Evolutionary conservation across 1,140 invertebrate genomes (phyloP), one percentile per base, ranked within the genome.

Genomic region (Rhopalosiphum padi): DNA sequence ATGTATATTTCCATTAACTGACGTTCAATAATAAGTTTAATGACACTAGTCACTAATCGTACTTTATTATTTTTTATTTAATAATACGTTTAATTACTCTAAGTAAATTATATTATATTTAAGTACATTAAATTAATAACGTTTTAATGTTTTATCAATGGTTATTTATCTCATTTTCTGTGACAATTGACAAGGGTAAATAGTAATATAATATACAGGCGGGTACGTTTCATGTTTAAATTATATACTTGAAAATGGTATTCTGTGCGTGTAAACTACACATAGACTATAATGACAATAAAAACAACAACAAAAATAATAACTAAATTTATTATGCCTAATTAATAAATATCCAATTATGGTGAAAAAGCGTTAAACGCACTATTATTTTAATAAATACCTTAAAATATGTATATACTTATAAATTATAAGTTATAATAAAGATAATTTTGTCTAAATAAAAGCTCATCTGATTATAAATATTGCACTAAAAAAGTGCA

Each of bases 21-120:
- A 77, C 18, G 30, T 77, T n/a, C 60, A 77, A 77, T 77, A n/a
- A 85, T 37, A 83, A 83, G 21, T 83, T 83, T 83, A 83, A 83
- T 41, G 37, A 83, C 82, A 83, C 37, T 41, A 83, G 8, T 83
- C n/a, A 83, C 0, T n/a, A 68, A 68, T 68, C 30, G 30, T 77
- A n/a, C 37, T 83, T 83, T 22, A 41, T 83, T 83, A 83, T 83
- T 83, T 83, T 83, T 41, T 83, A 83, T 41, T 23, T n/a, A 83
- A 83, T 83, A 41, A 41, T n/a, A 77, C 60, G 11, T 68, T 68
- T 30, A 9, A 68, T 15, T n/a, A n/a, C n/a, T 68, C n/a, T 68
- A 68, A 68, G 60, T 68, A n/a, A 68, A 68, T n/a, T 30, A 68
- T n/a, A 68, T 30, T 18, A 82, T 21, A 82, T 35, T 11, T 46